Conservation (phyloP, 2,797 vertebrate genomes). For the Sebastes flavidus region DNA sequence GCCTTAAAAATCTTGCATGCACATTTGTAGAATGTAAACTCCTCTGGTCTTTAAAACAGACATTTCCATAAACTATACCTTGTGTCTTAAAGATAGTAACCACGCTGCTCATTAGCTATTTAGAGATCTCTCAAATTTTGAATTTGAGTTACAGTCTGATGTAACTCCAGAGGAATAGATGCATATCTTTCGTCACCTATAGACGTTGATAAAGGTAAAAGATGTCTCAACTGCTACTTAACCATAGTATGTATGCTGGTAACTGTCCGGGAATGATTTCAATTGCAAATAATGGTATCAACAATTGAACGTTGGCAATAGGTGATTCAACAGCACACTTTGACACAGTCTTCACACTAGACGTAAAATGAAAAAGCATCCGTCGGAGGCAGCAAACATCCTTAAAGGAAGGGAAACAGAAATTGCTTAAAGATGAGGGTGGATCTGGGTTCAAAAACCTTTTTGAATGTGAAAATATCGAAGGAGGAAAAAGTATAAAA, state of each 20-base stretch:
- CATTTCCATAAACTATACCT: not conserved
- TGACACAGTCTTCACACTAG: not conserved
- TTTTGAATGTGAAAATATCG: not conserved
- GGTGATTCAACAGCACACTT: not conserved
- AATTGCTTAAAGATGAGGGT: not conserved
- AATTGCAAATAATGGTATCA: not conserved
- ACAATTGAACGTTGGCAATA: not conserved
- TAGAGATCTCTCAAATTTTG: not conserved
- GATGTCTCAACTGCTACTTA: too few species aligned
- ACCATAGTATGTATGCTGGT: not conserved
- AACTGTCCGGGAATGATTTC: not conserved
- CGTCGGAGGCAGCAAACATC: not conserved
- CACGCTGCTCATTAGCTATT: not conserved
- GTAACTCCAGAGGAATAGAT: not conserved
- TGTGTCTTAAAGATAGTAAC: not conserved
- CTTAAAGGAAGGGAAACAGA: not conserved
- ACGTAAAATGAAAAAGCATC: not conserved
- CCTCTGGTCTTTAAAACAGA: not conserved
- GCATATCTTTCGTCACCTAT: not conserved
- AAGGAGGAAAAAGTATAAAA: not conserved
- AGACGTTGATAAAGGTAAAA: not conserved
- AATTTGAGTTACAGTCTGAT: not conserved
- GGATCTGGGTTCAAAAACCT: not conserved
- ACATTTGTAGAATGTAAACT: not conserved
- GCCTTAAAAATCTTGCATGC: not conserved